Percentiles rank a stretch among this genome's conserved stretches.
Evolutionary conservation across 2,113 vertebrate genomes (phyloP).

Genomic region (Poeciliopsis occidentalis): DNA sequence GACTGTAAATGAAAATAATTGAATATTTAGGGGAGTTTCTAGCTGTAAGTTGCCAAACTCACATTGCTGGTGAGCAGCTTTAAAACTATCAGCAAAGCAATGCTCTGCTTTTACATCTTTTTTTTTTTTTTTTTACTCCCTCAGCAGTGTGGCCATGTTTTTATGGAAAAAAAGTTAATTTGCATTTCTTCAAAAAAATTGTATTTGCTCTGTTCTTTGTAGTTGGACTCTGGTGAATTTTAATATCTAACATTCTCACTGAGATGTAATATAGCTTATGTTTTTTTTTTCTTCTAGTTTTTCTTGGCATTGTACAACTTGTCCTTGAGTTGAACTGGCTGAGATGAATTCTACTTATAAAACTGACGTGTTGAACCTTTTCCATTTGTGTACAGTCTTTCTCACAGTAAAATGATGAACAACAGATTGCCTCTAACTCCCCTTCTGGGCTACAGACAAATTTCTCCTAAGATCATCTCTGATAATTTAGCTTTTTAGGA

Average conservation of each 20-base stretch:
- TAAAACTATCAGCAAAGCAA: background rate
- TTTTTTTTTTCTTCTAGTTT: background rate
- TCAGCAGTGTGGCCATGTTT: background rate
- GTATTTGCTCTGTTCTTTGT: background rate
- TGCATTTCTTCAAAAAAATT: background rate
- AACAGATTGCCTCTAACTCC: background rate
- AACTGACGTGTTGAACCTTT: background rate
- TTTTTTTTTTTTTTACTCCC: background rate
- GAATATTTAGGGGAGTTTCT: background rate
- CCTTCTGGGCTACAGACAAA: no score
- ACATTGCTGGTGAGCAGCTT: background rate
- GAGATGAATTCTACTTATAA: background rate
- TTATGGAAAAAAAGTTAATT: background rate
- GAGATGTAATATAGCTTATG: background rate
- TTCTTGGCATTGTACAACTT: background rate
- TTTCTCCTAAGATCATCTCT: background rate
- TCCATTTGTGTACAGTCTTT: background rate
- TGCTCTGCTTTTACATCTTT: background rate
- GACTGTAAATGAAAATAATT: background rate
- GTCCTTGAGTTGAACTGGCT: background rate
- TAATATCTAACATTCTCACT: background rate
- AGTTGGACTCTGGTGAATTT: background rate
- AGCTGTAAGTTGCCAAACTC: background rate
- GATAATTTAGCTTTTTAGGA: conserved; percentile 1
- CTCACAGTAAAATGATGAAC: background rate